Evolutionary conservation across 2,113 vertebrate genomes (phyloP), one percentile per base, ranked within the genome.

Genomic region (Xiphophorus couchianus): DNA sequence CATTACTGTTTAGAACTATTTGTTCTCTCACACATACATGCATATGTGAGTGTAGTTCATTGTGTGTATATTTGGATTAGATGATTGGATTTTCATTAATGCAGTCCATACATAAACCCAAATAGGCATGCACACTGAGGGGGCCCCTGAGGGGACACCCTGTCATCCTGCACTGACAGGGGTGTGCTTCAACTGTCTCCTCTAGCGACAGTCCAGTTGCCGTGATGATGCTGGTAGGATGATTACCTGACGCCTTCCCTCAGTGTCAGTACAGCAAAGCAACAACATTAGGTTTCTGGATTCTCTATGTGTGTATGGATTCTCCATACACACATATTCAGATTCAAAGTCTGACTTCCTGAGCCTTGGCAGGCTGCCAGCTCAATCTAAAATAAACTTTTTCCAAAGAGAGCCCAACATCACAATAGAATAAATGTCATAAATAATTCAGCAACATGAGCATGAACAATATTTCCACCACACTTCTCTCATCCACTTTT

Each of bases 371-470:
- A 89, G 80, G 81, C 81, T 91, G 89, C 88, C 89, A 90, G 76
- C 86, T 87, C 81, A 80, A 81, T 91, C 84, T 76, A 81, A 92
- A 92, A 89, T 90, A 92, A 89, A 89, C 80, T 90, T 87, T 73
- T 82, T 84, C 90, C 84, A 86, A 71, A 88, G 78, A 81, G 82
- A 91, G 78, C 82, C 84, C 78, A 78, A 88, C 84, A 85, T 91
- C 81, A 85, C 87, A 91, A 86, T 86, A 85, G 86, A 74, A 87
- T 89, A 86, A 91, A 88, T 89, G 86, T 80, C 86, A 88, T 93
- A 83, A 89, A 92, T 89, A 90, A 93, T 93, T 92, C 90, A 92
- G 72, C 84, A 74, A 73, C 77, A 76, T 64, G 74, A 90, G 85
- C 88, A 84, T 92, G 89, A 91, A 88, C 88, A 90, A 87, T 66